Base-by-base conservation (phyloP, 2,797 vertebrate species). In the Perodicticus potto region DNA sequence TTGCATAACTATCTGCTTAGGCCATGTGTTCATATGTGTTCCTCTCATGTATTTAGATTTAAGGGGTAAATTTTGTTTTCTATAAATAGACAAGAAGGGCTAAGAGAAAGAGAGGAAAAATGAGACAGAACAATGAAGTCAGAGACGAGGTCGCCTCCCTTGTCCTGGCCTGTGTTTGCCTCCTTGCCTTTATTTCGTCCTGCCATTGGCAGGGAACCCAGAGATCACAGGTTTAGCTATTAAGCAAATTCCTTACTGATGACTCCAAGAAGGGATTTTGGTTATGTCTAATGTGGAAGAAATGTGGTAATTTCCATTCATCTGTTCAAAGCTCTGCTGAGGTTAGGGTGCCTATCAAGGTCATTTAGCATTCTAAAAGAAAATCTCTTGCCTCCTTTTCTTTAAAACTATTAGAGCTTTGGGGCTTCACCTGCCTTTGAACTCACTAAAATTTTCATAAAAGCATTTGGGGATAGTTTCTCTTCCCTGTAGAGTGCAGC, bases 281-380 rank as follows among this genome's bases (percentile, higher is more conserved):
- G 61, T 89, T 63, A 13, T 81, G 80, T 63, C 70, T 96, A 80
- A 96, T 82, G 25, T 80, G 82, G 55, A 45, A 93, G 94, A 94
- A 95, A 96, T 85, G 91, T 77, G 80, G 88, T 94, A 19, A 95
- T 97, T 97, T 97, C 95, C 86, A 57, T 29, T 92, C 82, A 70
- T 82, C 40, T 55, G 53, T 91, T 95, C 65, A 69, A 77, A 90
- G 40, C 55, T 81, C 49, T 59, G 2, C 37, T 13, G 61, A 94
- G 88, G 67, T 80, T 73, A 32, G 77, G 14, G 25, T 63, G 65
- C 4, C 45, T 5, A 13, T 17, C 27, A 70, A 85, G 77, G 81
- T 91, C 61, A 34, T 12, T 91, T n/a, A 19, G 49, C 7, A 23
- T 86, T 92, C 57, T 72, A 43, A 81, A 83, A 49, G 8, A 19